phyloP scores from a whole-genome alignment of 2,113 vertebrate genomes.

The Nothocercus nigrocapillus region DNA sequence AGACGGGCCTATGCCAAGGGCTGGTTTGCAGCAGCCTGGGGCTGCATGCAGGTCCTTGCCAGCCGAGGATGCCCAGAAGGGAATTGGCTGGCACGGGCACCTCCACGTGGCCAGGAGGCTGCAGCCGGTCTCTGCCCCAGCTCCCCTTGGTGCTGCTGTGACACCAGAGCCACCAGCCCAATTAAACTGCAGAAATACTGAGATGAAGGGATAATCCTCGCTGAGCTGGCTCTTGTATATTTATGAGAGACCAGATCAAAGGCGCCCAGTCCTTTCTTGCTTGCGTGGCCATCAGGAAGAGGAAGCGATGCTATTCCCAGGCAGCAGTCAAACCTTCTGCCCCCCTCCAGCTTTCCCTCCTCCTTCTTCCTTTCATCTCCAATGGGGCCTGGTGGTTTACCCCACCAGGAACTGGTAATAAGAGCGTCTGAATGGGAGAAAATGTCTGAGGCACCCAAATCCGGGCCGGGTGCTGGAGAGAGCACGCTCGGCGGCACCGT shows the following conservation, averaged over 20 bases:
- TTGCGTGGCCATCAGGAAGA: fast-evolving
- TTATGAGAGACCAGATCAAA: conserved; percentile 21
- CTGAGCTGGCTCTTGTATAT: neutral
- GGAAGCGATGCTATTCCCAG: neutral
- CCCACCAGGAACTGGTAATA: neutral
- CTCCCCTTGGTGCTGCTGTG: neutral
- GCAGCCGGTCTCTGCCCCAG: neutral
- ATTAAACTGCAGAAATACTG: conserved; percentile 23
- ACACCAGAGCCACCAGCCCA: neutral
- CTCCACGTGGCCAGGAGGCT: fast-evolving
- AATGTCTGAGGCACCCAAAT: neutral
- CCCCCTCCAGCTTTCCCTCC: neutral
- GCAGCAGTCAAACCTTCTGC: neutral
- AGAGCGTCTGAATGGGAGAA: neutral
- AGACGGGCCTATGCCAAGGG: too few species aligned
- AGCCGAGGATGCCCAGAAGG: too few species aligned
- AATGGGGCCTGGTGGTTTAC: fast-evolving
- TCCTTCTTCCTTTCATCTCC: neutral
- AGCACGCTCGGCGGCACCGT: conserved; percentile 9
- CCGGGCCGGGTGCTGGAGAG: neutral
- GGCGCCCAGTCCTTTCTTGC: neutral
- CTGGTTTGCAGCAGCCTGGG: too few species aligned
- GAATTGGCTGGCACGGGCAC: neutral
- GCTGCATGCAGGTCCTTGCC: too few species aligned
- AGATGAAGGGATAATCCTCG: conserved; percentile 35